Conservation (phyloP, 2,113 vertebrate species). For the Danionella cerebrum region DNA sequence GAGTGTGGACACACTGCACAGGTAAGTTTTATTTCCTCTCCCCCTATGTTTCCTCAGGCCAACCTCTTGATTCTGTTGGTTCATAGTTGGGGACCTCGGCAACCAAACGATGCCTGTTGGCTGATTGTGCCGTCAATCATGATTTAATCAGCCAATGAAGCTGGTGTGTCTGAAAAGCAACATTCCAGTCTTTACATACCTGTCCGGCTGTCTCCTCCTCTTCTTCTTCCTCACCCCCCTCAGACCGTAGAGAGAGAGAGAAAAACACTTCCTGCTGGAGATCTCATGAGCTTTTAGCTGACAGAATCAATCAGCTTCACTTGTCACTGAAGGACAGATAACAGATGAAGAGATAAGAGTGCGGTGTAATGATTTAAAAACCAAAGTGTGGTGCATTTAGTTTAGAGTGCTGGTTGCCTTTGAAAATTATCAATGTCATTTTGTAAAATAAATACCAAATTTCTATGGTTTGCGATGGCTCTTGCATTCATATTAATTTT, state of each 20-base stretch:
- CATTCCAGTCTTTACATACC: conserved; percentile 65
- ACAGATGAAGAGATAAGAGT: not conserved
- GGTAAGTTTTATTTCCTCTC: conserved; percentile 68
- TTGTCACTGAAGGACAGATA: not conserved
- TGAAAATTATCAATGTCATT: too few relatives aligned
- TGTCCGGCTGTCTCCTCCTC: conserved; percentile 56
- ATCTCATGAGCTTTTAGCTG: conserved; percentile 24
- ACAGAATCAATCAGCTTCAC: conserved; percentile 17
- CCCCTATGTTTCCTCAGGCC: conserved; percentile 57
- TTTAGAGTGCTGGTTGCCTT: not conserved
- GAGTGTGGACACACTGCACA: conserved; percentile 65
- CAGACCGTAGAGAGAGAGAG: too few relatives aligned
- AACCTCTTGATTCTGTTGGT: conserved; percentile 53
- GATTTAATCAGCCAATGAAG: conserved; percentile 52
- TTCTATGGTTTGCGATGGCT: too few relatives aligned
- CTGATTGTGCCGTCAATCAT: conserved; percentile 52
- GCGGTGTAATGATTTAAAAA: not conserved
- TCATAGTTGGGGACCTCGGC: conserved; percentile 32
- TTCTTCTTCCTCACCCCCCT: conserved; percentile 44
- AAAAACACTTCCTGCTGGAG: conserved; percentile 23
- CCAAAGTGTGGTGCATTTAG: not conserved
- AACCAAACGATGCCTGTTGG: conserved; percentile 45
- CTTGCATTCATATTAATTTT: too few relatives aligned
- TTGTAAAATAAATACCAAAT: too few relatives aligned
- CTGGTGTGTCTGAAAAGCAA: conserved; percentile 63